Base-by-base conservation (phyloP, 1,140 invertebrate species). In the Drosophila truncata region DNA sequence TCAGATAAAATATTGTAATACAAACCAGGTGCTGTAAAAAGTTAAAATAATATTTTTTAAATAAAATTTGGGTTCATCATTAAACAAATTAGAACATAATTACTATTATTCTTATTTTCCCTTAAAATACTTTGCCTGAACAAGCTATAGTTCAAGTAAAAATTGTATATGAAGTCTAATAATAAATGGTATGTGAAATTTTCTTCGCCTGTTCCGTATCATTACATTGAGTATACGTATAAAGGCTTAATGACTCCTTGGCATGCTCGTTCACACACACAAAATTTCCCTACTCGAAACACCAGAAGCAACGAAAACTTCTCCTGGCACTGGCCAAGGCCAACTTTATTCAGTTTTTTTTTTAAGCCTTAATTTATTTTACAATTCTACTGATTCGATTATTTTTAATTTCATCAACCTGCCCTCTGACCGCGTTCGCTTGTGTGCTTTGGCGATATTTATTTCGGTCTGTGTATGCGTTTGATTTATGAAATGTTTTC, bases 401-500 rank as follows among this genome's bases (percentile, higher is more conserved):
- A 66, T 29, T 79, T 74, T 47, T 25, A 73, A 79, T 73, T 73
- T 60, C 57, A 79, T 73, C 39, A 66, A 60, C 57, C 18, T 66
- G 39, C 29, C 57, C 59, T 16, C 41, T 69, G 55, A 37, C 50
- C 66, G 47, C 31, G 39, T 18, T 23, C 25, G 55, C 49, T 27
- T 50, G 46, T 25, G 35, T 44, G 52, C 63, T 60, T 44, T 76
- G 46, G 14, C 18, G 47, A 33, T 46, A 50, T 27, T 41, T 33
- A 59, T 54, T 57, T 25, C 11, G 62, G 62, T 33, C 23, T 69
- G 20, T 77, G 37, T 77, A 64, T 70, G 47, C 66, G 63, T 62
- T 70, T 82, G 78, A 80, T 66, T 75, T 66, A 85, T 81, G 63
- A 39, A 64, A 47, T 86, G 44, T 65, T 55, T 78, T 54, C 14